These are phyloP conservation scores for Batillaria attramentaria DNA, from an alignment of 1,140 invertebrate genomes.

Conservation along the genomic window DNA sequence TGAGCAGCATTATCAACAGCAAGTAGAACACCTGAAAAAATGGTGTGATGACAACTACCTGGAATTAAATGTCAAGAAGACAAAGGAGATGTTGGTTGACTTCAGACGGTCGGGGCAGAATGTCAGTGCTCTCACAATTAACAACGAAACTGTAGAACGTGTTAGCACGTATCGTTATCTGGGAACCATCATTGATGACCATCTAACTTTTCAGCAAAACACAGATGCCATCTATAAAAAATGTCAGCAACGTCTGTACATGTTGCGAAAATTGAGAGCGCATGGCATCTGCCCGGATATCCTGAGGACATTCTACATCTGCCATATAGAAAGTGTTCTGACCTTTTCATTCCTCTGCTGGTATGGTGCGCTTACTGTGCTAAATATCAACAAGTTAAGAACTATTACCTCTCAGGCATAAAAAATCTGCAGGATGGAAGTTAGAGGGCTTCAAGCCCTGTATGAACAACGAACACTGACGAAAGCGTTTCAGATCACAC, in stretches of 20 bases:
- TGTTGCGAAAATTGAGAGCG: constrained; percentile 3
- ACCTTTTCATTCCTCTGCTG: too few species aligned
- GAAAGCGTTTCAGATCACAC: too few species aligned
- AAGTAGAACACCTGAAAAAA: not conserved
- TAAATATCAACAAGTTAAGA: too few species aligned
- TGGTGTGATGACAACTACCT: constrained; percentile 12
- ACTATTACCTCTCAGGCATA: too few species aligned
- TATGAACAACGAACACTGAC: too few species aligned
- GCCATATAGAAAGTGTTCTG: too few species aligned
- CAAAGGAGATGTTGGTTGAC: not conserved
- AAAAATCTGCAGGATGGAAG: too few species aligned
- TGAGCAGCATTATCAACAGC: not conserved
- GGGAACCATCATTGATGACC: constrained; percentile 10
- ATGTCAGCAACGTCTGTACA: not conserved
- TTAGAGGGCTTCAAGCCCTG: too few species aligned
- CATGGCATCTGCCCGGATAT: not conserved
- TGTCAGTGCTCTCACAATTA: not conserved
- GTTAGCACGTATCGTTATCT: not conserved
- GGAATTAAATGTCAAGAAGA: constrained; percentile 4
- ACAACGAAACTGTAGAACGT: not conserved
- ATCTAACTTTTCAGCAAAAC: not conserved
- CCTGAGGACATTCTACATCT: too few species aligned
- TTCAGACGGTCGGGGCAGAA: not conserved
- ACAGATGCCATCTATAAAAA: not conserved
- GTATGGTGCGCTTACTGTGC: too few species aligned